Conservation (phyloP, 2,797 vertebrate species). For the Sebastes jordani region DNA sequence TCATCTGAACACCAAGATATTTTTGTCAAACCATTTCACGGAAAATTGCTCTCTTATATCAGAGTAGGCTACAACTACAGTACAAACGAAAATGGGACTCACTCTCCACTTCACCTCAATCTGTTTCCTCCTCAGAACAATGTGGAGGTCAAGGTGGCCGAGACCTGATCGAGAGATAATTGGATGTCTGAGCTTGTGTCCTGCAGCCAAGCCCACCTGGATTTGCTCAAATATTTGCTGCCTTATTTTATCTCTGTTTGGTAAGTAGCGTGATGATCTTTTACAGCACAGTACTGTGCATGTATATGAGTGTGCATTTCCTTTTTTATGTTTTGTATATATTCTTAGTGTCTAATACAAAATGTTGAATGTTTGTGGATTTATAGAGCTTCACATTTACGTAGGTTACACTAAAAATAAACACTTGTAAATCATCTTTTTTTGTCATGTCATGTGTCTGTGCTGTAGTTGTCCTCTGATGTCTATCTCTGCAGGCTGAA, state of each 20-base stretch:
- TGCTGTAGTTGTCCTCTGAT: constrained; percentile 13
- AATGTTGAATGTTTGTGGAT: background rate
- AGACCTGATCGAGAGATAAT: background rate
- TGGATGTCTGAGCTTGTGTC: background rate
- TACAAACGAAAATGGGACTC: background rate
- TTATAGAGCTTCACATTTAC: background rate
- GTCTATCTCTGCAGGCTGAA: constrained; percentile 49
- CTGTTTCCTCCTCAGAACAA: background rate
- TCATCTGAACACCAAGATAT: background rate
- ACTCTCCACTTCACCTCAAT: background rate
- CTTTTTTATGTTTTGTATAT: background rate
- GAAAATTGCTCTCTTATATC: background rate
- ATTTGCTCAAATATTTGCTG: background rate
- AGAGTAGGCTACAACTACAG: background rate
- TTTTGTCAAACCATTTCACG: background rate
- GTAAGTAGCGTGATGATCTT: background rate
- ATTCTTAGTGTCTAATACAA: background rate
- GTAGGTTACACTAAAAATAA: background rate
- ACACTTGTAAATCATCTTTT: background rate
- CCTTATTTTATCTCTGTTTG: background rate
- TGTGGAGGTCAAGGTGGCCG: background rate
- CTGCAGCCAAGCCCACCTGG: background rate
- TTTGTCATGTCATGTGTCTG: background rate
- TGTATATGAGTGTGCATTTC: background rate
- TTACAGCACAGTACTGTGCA: background rate